Evolutionary conservation across 2,797 vertebrate species (phyloP).

Genomic region (Cossypha heuglini): DNA sequence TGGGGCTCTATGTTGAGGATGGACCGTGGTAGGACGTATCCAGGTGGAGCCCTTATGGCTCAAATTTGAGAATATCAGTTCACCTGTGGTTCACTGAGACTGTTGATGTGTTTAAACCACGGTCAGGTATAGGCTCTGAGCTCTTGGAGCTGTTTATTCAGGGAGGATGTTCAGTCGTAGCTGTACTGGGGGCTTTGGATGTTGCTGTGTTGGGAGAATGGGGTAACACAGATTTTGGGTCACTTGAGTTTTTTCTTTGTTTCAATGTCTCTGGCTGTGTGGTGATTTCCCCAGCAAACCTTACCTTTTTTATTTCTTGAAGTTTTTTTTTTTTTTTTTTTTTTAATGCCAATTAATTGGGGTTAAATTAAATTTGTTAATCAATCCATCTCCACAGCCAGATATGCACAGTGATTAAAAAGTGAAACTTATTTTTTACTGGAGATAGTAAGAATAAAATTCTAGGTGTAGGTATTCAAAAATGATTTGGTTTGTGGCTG

Average conservation of each 20-base stretch:
- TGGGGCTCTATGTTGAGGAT: not conserved
- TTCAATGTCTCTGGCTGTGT: not conserved
- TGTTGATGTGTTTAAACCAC: accelerated
- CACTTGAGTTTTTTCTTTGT: not conserved
- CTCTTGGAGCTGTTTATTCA: not conserved
- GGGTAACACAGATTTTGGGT: not conserved
- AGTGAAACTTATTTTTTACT: not conserved
- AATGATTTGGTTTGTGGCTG: not conserved
- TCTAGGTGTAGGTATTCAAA: accelerated
- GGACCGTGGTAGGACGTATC: accelerated
- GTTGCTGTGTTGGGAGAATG: not conserved
- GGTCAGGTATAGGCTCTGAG: not conserved
- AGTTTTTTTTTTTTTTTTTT: not conserved
- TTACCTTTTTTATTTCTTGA: not conserved
- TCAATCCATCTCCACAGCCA: not conserved
- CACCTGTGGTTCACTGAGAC: not conserved
- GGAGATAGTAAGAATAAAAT: not conserved
- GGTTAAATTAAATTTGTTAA: not conserved
- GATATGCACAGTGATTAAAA: not conserved
- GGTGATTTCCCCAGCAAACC: not conserved
- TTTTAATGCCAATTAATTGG: accelerated
- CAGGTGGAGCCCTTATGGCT: not conserved
- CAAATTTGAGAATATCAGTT: accelerated
- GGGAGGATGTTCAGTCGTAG: accelerated
- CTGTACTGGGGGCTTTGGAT: not conserved